Evolutionary conservation across 1,140 invertebrate species (phyloP), one percentile per base, ranked within the genome.

Genomic region (Philaenus spumarius): DNA sequence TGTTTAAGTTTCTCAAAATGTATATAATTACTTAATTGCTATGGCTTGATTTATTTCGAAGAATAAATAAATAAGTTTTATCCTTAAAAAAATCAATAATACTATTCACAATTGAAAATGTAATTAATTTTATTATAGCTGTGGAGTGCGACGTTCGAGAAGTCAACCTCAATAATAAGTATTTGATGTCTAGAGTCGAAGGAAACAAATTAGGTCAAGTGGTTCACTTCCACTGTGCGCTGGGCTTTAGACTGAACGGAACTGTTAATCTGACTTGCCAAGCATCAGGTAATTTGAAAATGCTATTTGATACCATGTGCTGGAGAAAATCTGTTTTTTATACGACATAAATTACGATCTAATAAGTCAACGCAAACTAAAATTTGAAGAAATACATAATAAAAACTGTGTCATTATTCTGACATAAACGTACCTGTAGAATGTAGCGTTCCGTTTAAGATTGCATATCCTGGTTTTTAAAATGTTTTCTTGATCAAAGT

Each of bases 241-340:
- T 79, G 50, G 88, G 88, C 20, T 89, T 82, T 69, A 75, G 78
- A 60, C 72, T 90, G 30, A 78, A 84, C 64, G 88, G 88, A 45
- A 72, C 80, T 2, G 72, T 78, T 34, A 82, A 81, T 68, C 76
- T 88, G 57, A 86, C 83, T 11, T 91, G 89, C 67, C 81, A 85
- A 69, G 85, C 86, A 60, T 85, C 84, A 61, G 85, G 85, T 84
- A 71, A 77, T 30, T 3, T 30, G 26, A n/a, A n/a, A n/a, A n/a
- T n/a, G n/a, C n/a, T n/a, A n/a, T n/a, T n/a, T 39, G n/a, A 11
- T 9, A 39, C 35, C 9, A 39, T n/a, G 35, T n/a, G 9, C 9
- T 39, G 9, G 35, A 39, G 9, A 39, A 39, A 11, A 39, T 11
- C n/a, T 11, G 12, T 46, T 46, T 46, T 46, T 20, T 7, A 9